Percentiles rank a stretch among this genome's conserved stretches.
These are phyloP conservation scores for Mimumesa dahlbomi DNA, from an alignment of 2,888 invertebrate genomes.

Conservation along the genomic window DNA sequence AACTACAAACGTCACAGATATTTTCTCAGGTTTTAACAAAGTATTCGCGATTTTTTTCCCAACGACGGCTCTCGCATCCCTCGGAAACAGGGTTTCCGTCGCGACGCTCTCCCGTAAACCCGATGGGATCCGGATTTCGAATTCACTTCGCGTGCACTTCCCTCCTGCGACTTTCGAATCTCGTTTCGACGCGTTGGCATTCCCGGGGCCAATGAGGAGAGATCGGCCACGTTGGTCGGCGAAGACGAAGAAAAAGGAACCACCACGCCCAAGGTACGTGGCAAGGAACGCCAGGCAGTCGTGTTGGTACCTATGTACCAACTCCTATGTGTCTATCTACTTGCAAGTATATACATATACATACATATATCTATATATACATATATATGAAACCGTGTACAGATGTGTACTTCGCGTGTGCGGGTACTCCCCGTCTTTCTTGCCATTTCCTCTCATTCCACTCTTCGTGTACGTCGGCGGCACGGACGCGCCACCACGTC, in stretches of 20 bases:
- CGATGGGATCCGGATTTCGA: conserved; percentile 49
- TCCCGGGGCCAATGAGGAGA: conserved; percentile 69
- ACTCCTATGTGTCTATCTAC: conserved; percentile 43
- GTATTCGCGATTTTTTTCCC: too few relatives aligned
- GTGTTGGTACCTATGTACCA: conserved; percentile 56
- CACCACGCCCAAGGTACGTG: conserved; percentile 76
- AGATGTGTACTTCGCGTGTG: conserved; percentile 58
- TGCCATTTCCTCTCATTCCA: conserved; percentile 2
- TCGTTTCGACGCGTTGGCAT: conserved; percentile 68
- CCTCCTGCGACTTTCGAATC: conserved; percentile 68
- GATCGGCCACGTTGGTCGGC: conserved; percentile 63
- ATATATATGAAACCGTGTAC: conserved; percentile 5
- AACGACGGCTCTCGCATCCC: too few relatives aligned
- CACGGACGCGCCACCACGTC: conserved; percentile 68
- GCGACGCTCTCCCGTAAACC: too few relatives aligned
- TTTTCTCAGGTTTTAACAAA: too few relatives aligned
- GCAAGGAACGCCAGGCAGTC: conserved; percentile 65
- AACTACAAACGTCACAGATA: too few relatives aligned
- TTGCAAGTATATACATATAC: conserved; percentile 27
- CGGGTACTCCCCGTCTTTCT: conserved; percentile 39
- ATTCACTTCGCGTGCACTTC: conserved; percentile 60
- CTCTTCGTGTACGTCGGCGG: conserved; percentile 50
- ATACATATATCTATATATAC: too few relatives aligned
- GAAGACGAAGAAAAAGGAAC: conserved; percentile 69
- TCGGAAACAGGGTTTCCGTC: too few relatives aligned